Percentiles rank a stretch among this genome's conserved stretches.
phyloP scores from a whole-genome alignment of 2,888 invertebrate species.

The Octonoba sinensis region DNA sequence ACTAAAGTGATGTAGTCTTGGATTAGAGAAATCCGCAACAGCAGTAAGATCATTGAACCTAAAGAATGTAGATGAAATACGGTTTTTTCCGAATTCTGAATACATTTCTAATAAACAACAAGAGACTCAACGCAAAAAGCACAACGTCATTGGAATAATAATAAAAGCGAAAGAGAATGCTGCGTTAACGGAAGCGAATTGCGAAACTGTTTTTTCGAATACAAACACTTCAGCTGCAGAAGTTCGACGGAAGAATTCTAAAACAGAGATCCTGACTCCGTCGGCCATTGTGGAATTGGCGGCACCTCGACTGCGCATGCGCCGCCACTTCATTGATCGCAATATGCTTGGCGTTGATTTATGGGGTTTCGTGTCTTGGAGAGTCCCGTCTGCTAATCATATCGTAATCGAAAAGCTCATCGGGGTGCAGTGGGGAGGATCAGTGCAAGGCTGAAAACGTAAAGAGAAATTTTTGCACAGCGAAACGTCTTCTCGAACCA shows the following conservation, averaged over 20 bases:
- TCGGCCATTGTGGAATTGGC: slow-evolving; percentile 43
- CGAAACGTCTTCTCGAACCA: too few species aligned
- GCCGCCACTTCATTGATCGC: slow-evolving; percentile 42
- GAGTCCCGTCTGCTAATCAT: slow-evolving; percentile 44
- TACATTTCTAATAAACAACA: too few species aligned
- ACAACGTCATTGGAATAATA: too few species aligned
- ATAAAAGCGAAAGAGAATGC: too few species aligned
- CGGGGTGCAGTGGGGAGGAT: slow-evolving; percentile 15
- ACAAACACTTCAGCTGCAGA: too few species aligned
- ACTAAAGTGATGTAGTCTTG: too few species aligned
- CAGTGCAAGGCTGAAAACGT: neutral
- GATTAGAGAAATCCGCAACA: too few species aligned
- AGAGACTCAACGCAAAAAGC: too few species aligned
- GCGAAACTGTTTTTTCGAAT: slow-evolving; percentile 15
- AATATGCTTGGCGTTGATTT: slow-evolving; percentile 56
- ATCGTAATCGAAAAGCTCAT: slow-evolving; percentile 55
- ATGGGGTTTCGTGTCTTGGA: slow-evolving; percentile 17
- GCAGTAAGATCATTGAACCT: too few species aligned
- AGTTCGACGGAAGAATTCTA: neutral
- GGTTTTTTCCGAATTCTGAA: too few species aligned
- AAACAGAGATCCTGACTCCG: neutral
- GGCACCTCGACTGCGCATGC: slow-evolving; percentile 15
- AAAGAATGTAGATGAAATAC: too few species aligned
- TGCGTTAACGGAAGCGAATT: neutral
- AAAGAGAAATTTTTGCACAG: too few species aligned